Evolutionary conservation across 30 jellyfish, hydroid and myxozoan species (phyloP).

Genomic region (Clytia hemisphaerica): DNA sequence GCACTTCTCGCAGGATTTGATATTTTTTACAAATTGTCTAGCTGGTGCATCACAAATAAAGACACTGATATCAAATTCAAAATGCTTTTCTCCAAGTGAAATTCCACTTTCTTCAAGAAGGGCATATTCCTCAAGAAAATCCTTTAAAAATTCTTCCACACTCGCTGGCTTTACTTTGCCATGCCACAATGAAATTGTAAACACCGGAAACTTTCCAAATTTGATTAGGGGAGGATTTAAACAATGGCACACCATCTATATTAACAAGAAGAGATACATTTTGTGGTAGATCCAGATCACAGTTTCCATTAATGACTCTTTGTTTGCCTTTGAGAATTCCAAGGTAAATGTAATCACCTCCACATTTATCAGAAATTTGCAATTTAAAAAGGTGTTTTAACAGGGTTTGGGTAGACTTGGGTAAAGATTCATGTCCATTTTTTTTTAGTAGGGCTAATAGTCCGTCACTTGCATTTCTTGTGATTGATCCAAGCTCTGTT

Average conservation of each 20-base stretch:
- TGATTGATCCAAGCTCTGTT: too few relatives aligned
- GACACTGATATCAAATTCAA: neutral
- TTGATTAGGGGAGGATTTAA: slow-evolving; percentile 18
- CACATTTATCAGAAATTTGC: too few relatives aligned
- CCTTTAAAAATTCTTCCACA: slow-evolving; percentile 13
- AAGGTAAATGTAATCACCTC: slow-evolving; percentile 7
- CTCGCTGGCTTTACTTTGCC: slow-evolving; percentile 21
- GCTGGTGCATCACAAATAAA: slow-evolving; percentile 46
- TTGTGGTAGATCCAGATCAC: too few relatives aligned
- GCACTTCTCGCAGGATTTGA: slow-evolving; percentile 15
- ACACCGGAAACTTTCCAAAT: neutral
- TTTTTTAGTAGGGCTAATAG: neutral
- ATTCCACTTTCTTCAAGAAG: neutral
- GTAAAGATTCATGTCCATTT: neutral
- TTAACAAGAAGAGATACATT: slow-evolving; percentile 1
- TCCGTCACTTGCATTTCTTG: slow-evolving; percentile 16
- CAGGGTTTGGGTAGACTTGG: slow-evolving; percentile 12
- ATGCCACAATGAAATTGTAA: slow-evolving; percentile 19
- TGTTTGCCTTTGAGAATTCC: neutral
- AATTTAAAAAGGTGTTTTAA: neutral
- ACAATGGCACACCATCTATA: slow-evolving; percentile 22
- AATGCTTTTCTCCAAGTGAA: neutral
- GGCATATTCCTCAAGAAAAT: neutral
- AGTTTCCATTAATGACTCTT: too few relatives aligned
- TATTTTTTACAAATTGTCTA: slow-evolving; percentile 7